Conservation (phyloP, 2,888 invertebrate genomes). For the Spodoptera picta region DNA sequence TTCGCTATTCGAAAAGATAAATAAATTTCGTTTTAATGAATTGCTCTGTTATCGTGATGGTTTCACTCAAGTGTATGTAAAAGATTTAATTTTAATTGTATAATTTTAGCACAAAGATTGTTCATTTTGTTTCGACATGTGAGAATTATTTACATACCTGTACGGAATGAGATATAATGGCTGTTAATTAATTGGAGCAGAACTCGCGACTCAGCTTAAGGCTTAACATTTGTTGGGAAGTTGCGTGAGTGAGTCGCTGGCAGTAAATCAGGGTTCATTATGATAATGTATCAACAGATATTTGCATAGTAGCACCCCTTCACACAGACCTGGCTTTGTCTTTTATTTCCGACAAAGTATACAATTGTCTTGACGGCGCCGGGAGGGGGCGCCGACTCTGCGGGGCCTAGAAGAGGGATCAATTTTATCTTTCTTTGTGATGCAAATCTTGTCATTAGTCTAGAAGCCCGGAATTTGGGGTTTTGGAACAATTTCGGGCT, state of each 20-base stretch:
- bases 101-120: too few relatives aligned
- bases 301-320: constrained; percentile 46
- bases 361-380: constrained; percentile 39
- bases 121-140: too few relatives aligned
- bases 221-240: constrained; percentile 32
- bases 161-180: too few relatives aligned
- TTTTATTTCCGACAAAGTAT: constrained; percentile 32
- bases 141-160: too few relatives aligned
- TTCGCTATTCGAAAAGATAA: too few relatives aligned
- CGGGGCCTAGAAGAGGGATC: constrained; percentile 37
- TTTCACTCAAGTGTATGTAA: too few relatives aligned
- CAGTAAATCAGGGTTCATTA: constrained; percentile 47
- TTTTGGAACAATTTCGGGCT: constrained; percentile 20
- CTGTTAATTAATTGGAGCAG: constrained; percentile 4
- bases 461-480: constrained; percentile 29
- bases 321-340: constrained; percentile 41
- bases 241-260: background rate
- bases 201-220: constrained; percentile 5
- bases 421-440: constrained; percentile 47
- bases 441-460: constrained; percentile 48
- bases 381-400: constrained; percentile 16
- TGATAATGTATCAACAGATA: constrained; percentile 35
- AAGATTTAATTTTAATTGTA: too few relatives aligned
- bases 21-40: too few relatives aligned
- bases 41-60: too few relatives aligned